Conservation (phyloP, 2,113 vertebrate genomes). For the Speoplatyrhinus poulsoni region DNA sequence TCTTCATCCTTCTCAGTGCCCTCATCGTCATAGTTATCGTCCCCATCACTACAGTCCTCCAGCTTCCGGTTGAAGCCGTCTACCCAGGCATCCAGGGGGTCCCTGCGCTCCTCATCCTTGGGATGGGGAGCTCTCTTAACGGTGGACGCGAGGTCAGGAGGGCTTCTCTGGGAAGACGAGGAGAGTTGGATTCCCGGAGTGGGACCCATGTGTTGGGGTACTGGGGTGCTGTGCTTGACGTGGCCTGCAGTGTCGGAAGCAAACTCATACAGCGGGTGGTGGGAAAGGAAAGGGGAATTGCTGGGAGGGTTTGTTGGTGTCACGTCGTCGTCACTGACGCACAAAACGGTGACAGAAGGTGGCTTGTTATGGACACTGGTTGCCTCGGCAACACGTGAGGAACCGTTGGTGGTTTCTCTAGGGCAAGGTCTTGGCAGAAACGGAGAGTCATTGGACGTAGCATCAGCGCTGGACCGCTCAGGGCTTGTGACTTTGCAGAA, state of each 20-base stretch:
- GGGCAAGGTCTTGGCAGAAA: background rate
- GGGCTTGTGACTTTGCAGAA: conserved; percentile 36
- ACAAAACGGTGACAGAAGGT: background rate
- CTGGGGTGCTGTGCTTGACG: conserved; percentile 3
- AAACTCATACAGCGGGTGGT: background rate
- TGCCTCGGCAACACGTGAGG: background rate
- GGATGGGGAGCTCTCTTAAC: background rate
- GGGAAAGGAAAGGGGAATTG: conserved; percentile 26
- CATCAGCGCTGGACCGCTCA: background rate
- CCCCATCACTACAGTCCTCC: conserved; percentile 42
- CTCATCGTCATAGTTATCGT: conserved; percentile 63
- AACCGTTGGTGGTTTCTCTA: conserved; percentile 8
- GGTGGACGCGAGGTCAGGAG: conserved; percentile 7
- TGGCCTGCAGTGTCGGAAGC: background rate
- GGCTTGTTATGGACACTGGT: conserved; percentile 4
- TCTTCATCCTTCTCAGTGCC: conserved; percentile 68
- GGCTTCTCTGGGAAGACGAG: conserved; percentile 20
- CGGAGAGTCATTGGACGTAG: background rate
- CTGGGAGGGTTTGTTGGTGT: conserved; percentile 64
- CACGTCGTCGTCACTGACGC: conserved; percentile 47
- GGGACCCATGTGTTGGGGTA: background rate
- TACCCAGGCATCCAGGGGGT: conserved; percentile 51
- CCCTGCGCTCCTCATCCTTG: conserved; percentile 29
- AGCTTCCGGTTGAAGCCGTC: conserved; percentile 59
- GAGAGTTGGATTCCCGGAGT: background rate